Conservation (phyloP, 1,140 invertebrate species). For the Atta cephalotes region DNA sequence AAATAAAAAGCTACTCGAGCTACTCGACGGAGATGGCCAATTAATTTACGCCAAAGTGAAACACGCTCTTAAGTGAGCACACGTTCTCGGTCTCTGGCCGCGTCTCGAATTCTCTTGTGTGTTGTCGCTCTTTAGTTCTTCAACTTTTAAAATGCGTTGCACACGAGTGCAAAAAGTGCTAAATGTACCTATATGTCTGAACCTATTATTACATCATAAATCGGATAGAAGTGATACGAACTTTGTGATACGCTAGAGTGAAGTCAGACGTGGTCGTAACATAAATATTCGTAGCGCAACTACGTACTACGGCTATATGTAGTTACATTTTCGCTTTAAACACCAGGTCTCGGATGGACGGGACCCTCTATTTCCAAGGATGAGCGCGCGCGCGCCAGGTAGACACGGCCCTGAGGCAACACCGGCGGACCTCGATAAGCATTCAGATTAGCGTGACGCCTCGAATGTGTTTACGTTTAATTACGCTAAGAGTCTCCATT, state of each 20-base stretch:
- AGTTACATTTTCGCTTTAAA: slow-evolving; percentile 36
- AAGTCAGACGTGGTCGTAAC: not conserved
- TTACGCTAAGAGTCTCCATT: slow-evolving; percentile 87
- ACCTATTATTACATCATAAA: slow-evolving; percentile 30
- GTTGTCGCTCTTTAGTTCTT: not conserved
- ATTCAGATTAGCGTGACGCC: slow-evolving; percentile 85
- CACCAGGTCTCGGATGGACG: not conserved
- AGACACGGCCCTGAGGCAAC: slow-evolving; percentile 82
- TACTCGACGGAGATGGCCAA: slow-evolving; percentile 18
- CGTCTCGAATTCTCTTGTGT: not conserved
- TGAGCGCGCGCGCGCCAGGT: slow-evolving; percentile 75
- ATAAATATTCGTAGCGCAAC: slow-evolving; percentile 13
- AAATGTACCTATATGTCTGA: not conserved
- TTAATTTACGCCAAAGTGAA: slow-evolving; percentile 39
- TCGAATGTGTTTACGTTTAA: slow-evolving; percentile 87
- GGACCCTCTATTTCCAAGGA: slow-evolving; percentile 71
- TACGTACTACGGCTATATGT: not conserved
- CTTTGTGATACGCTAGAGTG: not conserved
- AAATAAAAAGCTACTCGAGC: slow-evolving; percentile 45
- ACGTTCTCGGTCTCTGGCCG: not conserved
- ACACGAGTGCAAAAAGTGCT: not conserved
- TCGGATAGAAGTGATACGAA: not conserved
- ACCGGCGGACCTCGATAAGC: slow-evolving; percentile 83
- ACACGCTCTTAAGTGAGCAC: not conserved
- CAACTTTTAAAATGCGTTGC: slow-evolving; percentile 7